These are phyloP conservation scores for Larimichthys polyactis DNA, from an alignment of 2,113 vertebrate genomes.

Conservation along the genomic window DNA sequence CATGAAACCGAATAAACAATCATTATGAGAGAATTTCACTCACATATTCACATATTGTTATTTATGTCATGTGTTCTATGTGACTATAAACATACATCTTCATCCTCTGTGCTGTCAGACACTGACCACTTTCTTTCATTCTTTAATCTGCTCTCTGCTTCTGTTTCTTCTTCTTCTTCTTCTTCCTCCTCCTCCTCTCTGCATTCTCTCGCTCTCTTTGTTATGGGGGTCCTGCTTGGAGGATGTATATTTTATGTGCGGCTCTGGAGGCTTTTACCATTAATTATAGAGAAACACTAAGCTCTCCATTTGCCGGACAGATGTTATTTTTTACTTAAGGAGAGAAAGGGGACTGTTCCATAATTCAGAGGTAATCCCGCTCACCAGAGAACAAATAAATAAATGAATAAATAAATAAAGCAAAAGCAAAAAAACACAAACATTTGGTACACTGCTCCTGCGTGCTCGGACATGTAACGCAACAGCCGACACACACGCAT, in stretches of 20 bases:
- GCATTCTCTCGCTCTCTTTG: slow-evolving; percentile 77
- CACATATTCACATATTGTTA: neutral
- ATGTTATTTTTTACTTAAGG: slow-evolving; percentile 86
- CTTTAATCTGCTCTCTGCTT: slow-evolving; percentile 24
- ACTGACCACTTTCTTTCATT: slow-evolving; percentile 8
- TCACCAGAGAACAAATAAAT: slow-evolving; percentile 83
- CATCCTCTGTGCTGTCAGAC: slow-evolving; percentile 12
- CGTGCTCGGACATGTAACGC: slow-evolving; percentile 46
- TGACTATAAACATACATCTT: neutral
- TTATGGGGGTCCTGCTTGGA: slow-evolving; percentile 65
- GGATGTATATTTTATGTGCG: slow-evolving; percentile 86
- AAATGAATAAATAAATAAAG: slow-evolving; percentile 84
- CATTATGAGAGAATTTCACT: neutral
- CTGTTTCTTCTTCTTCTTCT: slow-evolving; percentile 19
- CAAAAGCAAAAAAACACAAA: slow-evolving; percentile 78
- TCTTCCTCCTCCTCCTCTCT: slow-evolving; percentile 18
- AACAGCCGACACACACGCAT: slow-evolving; percentile 27
- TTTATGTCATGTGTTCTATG: neutral
- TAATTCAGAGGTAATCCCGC: slow-evolving; percentile 85
- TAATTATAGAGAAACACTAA: slow-evolving; percentile 88
- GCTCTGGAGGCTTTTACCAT: slow-evolving; percentile 88
- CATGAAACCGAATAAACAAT: neutral
- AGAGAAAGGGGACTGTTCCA: slow-evolving; percentile 84
- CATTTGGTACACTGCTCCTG: slow-evolving; percentile 55
- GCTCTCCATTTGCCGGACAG: slow-evolving; percentile 87